Evolutionary conservation across 2,113 vertebrate species (phyloP).

Genomic region (Limanda limanda): DNA sequence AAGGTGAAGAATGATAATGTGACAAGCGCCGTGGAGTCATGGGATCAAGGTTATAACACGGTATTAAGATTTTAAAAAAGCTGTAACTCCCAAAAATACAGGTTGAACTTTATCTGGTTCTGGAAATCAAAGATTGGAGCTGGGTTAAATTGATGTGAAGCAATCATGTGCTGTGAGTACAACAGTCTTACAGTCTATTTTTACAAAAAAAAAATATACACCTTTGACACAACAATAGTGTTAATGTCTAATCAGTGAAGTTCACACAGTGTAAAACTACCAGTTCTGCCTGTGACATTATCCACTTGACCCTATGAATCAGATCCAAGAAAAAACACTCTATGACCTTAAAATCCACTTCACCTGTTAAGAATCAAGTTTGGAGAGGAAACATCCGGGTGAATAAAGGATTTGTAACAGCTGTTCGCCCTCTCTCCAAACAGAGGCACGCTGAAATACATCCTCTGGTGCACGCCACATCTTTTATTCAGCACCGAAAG

Average conservation of each 20-base stretch:
- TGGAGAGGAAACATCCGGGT: conserved; percentile 15
- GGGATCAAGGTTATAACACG: no score
- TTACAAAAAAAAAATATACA: no score
- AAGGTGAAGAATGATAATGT: no score
- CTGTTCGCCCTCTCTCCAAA: background rate
- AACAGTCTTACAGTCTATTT: no score
- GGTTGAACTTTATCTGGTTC: conserved; percentile 28
- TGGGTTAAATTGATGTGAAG: conserved; percentile 41
- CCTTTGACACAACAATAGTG: background rate
- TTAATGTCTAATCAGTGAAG: background rate
- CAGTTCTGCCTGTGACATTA: background rate
- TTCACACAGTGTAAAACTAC: background rate
- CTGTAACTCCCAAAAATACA: background rate
- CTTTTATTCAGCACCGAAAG: conserved; percentile 40
- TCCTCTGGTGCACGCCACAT: conserved; percentile 7
- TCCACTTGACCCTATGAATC: background rate
- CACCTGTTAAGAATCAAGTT: background rate
- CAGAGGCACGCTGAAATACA: background rate
- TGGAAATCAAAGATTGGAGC: conserved; percentile 19
- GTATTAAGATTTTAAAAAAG: no score
- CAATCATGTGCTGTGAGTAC: conserved; percentile 4
- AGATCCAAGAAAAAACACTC: background rate
- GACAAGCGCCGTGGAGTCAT: no score
- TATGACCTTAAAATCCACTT: conserved; percentile 12
- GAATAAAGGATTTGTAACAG: conserved; percentile 13